A percentile compares a stretch with the other conserved stretches of the same genome.
phyloP scores from a whole-genome alignment of 2,888 invertebrate genomes.

The Diaphora mendica region DNA sequence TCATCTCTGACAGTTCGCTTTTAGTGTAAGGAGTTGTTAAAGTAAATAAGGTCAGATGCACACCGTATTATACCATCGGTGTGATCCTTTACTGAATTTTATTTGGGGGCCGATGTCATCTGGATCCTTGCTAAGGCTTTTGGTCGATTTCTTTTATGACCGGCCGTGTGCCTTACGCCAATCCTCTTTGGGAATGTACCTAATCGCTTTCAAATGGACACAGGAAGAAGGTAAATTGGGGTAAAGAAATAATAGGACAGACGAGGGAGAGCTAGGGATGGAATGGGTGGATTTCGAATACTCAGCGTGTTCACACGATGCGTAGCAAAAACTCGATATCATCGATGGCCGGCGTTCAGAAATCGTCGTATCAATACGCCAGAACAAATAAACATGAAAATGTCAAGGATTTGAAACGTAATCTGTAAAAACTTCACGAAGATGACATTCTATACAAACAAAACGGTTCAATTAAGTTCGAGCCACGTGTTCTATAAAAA shows the following conservation, averaged over 20 bases:
- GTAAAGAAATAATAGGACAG: neutral
- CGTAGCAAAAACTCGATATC: neutral
- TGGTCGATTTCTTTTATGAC: neutral
- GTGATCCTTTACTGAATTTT: neutral
- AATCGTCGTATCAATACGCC: neutral
- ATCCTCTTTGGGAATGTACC: neutral
- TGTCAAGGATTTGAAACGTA: neutral
- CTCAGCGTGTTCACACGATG: neutral
- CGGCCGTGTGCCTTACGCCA: neutral
- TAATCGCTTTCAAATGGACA: neutral
- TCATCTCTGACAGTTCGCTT: neutral
- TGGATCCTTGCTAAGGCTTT: neutral
- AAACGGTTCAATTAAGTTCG: neutral
- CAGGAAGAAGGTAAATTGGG: neutral
- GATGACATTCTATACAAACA: neutral
- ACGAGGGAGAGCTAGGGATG: neutral
- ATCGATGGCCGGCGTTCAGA: neutral
- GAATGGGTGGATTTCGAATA: neutral
- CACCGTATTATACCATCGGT: neutral
- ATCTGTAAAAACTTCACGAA: neutral
- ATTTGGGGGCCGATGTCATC: neutral
- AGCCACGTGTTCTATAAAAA: neutral
- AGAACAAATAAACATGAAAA: neutral
- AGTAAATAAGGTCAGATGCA: neutral
- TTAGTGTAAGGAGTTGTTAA: no score